phyloP scores from a whole-genome alignment of 2,888 invertebrate genomes.

The Thymelicus sylvestris region DNA sequence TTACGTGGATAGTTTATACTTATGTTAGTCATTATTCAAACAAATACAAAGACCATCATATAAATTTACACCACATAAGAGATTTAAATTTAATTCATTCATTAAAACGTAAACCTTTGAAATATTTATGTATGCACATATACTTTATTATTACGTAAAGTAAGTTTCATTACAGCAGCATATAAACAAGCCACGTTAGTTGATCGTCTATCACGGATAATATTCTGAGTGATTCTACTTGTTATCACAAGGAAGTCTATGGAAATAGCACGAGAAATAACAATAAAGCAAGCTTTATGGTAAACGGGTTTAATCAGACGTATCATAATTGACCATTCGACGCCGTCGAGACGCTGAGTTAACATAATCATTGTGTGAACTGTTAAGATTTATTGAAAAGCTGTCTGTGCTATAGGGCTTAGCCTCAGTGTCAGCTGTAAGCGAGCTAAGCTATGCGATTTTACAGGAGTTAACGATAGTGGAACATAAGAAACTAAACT shows the following conservation, averaged over 20 bases:
- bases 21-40: no score
- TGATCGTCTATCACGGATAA: neutral
- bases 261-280: slow-evolving; percentile 16
- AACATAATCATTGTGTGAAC: slow-evolving; percentile 37
- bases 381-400: slow-evolving; percentile 29
- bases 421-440: neutral
- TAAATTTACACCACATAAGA: no score
- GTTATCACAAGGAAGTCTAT: slow-evolving; percentile 20
- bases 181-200: neutral
- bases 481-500: no score
- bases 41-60: no score
- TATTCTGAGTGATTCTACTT: neutral
- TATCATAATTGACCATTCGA: slow-evolving; percentile 35
- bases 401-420: slow-evolving; percentile 3
- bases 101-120: no score
- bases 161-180: neutral
- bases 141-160: neutral
- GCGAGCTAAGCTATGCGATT: neutral
- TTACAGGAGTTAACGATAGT: no score
- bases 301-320: slow-evolving; percentile 36
- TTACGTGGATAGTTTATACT: neutral
- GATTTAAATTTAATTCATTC: no score
- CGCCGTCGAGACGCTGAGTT: slow-evolving; percentile 32
- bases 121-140: no score
- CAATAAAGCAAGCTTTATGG: slow-evolving; percentile 26